Evolutionary conservation across 37 sponge, comb jelly and placozoan genomes (phyloP), one percentile per base, ranked within the genome.

Genomic region (Theonella swinhoei): DNA sequence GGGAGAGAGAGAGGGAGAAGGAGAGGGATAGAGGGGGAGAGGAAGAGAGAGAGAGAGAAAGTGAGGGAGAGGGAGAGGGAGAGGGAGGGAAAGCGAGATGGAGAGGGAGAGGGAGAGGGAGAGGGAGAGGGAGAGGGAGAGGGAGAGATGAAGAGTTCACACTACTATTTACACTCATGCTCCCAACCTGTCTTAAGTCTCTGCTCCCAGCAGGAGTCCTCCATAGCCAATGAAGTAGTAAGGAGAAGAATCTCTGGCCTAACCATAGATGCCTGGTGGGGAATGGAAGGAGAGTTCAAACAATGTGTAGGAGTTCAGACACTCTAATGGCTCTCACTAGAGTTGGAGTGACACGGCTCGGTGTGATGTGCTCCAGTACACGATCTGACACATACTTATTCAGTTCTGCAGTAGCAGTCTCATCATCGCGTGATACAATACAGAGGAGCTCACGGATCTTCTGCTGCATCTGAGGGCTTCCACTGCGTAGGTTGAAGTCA

Each of bases 131-230:
- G 54, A 47, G 7, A 47, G 7, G 54, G 14, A 47, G 54, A 47
- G 54, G 14, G 54, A 47, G 54, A 47, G 54, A 7, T 47, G 54
- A 14, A 17, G 54, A 47, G 14, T 7, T 47, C 54, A n/a, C n/a
- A 7, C 54, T 47, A 47, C 14, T 47, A 17, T 14, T 14, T 26
- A 65, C 72, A 14, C 68, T 33, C 34, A 4, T 23, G 23, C 7
- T 35, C 7, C 74, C 9, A 30, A 93, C 94, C 95, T 66, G 94
- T 82, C 40, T 80, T 88, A 1, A 95, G 88, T 32, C 96, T 86
- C 76, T 90, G 81, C 67, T 95, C 96, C 96, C 96, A 95, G 62
- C 94, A 95, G 24, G 25, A 47, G 68, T 95, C 96, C 62, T 89
- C 81, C 87, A 92, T 89, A 47, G 36, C 73, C 34, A 95, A 72